A percentile compares a stretch with the other conserved stretches of the same genome.
Conservation (phyloP, 2,888 invertebrate species). For the Sipunculus nudus region DNA sequence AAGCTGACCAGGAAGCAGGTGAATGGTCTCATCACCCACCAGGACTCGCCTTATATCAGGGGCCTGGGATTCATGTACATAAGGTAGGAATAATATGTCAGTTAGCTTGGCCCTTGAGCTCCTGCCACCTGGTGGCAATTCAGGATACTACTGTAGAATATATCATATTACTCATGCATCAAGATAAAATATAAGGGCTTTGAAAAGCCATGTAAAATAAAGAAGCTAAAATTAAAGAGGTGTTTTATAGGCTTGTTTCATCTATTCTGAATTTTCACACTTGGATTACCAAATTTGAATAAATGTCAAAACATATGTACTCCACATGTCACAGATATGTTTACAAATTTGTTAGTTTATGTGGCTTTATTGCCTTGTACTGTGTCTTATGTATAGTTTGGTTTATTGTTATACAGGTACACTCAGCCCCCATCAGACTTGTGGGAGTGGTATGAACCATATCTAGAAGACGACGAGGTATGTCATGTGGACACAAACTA, state of each 20-base stretch:
- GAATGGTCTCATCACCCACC: constrained; percentile 91
- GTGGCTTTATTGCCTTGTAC: no score
- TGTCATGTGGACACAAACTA: constrained; percentile 47
- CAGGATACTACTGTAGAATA: no score
- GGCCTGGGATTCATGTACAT: constrained; percentile 88
- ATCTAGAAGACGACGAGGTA: constrained; percentile 94
- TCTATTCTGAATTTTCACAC: background rate
- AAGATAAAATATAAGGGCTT: no score
- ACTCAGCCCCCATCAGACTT: constrained; percentile 95
- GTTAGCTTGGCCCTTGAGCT: no score
- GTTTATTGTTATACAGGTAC: constrained; percentile 75
- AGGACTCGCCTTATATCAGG: constrained; percentile 96
- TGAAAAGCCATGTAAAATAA: no score
- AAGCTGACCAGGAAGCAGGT: constrained; percentile 97
- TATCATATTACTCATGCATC: no score
- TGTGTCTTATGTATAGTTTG: background rate
- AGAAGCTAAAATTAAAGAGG: no score
- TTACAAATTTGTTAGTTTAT: no score
- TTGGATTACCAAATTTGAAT: background rate
- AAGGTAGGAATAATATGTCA: constrained; percentile 70
- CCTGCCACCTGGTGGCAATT: no score
- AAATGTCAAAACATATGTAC: no score
- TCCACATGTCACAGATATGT: no score
- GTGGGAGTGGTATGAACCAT: constrained; percentile 96
- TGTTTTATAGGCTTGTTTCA: background rate